A percentile compares a stretch with the other conserved stretches of the same genome.
These are phyloP conservation scores for Onychomys torridus DNA, from an alignment of 2,797 vertebrate genomes.

Conservation along the genomic window DNA sequence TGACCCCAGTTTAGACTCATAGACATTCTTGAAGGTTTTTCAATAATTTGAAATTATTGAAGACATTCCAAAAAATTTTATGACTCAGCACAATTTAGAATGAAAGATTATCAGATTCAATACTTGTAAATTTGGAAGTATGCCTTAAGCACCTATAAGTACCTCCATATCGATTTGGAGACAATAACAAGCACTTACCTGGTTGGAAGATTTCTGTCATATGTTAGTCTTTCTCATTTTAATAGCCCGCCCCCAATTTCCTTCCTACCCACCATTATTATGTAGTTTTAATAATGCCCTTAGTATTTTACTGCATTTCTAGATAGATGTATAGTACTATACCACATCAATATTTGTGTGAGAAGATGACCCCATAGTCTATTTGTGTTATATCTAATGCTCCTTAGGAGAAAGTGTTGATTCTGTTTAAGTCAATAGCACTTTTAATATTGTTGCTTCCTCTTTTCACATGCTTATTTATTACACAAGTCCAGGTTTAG, in stretches of 20 bases:
- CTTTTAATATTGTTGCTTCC: neutral
- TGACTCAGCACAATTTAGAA: neutral
- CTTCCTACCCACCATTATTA: neutral
- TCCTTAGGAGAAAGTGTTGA: neutral
- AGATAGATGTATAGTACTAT: neutral
- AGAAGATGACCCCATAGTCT: neutral
- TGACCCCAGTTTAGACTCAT: too few relatives aligned
- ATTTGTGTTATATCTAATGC: neutral
- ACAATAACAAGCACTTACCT: neutral
- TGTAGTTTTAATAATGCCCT: neutral
- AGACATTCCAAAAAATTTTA: neutral
- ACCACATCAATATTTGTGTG: neutral
- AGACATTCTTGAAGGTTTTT: neutral
- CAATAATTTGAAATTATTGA: slow-evolving; percentile 25
- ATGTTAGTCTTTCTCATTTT: slow-evolving; percentile 34
- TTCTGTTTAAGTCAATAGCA: neutral
- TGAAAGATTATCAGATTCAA: neutral
- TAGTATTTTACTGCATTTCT: neutral
- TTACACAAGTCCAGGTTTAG: neutral
- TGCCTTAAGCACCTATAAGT: neutral
- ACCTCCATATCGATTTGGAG: neutral
- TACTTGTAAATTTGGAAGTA: neutral
- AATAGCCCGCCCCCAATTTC: neutral
- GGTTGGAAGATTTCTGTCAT: neutral
- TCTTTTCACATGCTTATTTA: neutral